Evolutionary conservation across 2,888 invertebrate genomes (phyloP), one percentile per base, ranked within the genome.

Genomic region (Itoplectis maculator): DNA sequence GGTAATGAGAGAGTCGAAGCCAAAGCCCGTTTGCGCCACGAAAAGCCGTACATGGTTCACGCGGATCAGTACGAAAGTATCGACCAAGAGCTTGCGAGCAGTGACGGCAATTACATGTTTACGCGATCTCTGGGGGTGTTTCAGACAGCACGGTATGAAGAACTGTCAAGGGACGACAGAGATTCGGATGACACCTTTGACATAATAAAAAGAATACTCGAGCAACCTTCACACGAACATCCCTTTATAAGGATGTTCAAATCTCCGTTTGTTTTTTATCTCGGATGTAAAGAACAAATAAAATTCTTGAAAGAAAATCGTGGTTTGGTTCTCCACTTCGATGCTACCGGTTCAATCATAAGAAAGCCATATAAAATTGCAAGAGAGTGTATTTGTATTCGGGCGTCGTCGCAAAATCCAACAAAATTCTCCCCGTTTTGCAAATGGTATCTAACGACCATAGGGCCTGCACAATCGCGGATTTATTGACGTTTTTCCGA

Each of bases 271-370:
- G 45, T 29, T 29, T 63, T 63, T 49, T 78, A 78, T 35, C 61
- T 78, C 35, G 78, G 63, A 15, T 78, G 78, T 49, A 47, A 73
- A 47, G 66, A 79, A 63, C 59, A 54, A 56, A 68, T 73, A 35
- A 0, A 66, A 29, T 66, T 79, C 47, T 29, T 66, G 47, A 65
- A 68, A 51, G n/a, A 5, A 9, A 59, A 59, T 40, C 37, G 49
- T 20, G 78, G 61, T 15, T 61, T 61, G 7, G 70, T 51, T 29
- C 37, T 72, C 61, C 49, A 78, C 29, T 63, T 78, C 42, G 63
- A 72, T 35, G 45, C 78, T 13, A 70, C 63, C 13, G 63, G 78
- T 6, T 37, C 78, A 11, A 70, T 78, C 4, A 78, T 78, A 29
- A 35, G 40, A 37, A 70, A 72, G 18, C 78, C 63, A 40, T 70